Base-by-base conservation (phyloP, 2,113 vertebrate species). In the Chionis minor region DNA sequence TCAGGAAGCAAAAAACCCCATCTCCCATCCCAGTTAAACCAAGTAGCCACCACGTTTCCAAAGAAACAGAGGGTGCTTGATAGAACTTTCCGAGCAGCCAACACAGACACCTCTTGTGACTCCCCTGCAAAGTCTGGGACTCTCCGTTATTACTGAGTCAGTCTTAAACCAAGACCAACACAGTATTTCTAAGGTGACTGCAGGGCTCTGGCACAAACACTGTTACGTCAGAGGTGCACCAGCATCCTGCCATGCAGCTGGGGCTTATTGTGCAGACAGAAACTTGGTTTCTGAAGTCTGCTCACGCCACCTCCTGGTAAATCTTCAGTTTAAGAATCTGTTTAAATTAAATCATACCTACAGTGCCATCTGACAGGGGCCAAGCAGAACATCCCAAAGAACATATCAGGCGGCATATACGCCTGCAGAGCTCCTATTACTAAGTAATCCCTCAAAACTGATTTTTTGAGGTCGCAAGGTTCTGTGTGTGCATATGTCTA, bases 131-230 rank as follows among this genome's bases (percentile, higher is more conserved):
- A 54, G 73, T 10, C 3, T 16, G 8, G 73, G 40, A 63, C 33
- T 72, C 12, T 65, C 38, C 7, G 3, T 2, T 10, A 17, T 17
- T n/a, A 52, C 19, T 28, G 40, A 66, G 18, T 65, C 69, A 1
- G 5, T 6, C 67, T 63, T 27, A 21, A 56, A 45, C 24, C 0
- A 0, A 47, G 52, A 45, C 32, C 52, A 85, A 5, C 23, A 14
- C 3, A 4, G 16, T 4, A 38, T 21, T 65, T 82, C 81, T 5
- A 42, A 42, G 28, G 69, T 2, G 8, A 32, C 51, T 2, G 17
- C 71, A 51, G 5, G 4, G 52, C 65, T 16, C 16, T 6, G 13
- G n/a, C 63, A 79, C 40, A 38, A 66, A 21, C 1, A 0, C 63
- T 5, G 14, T 38, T 16, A 28, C 3, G 4, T 19, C 72, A 65